Percentiles rank a stretch among this genome's conserved stretches.
phyloP scores from a whole-genome alignment of 2,113 vertebrate species.

The Illadopsis cleaveri region DNA sequence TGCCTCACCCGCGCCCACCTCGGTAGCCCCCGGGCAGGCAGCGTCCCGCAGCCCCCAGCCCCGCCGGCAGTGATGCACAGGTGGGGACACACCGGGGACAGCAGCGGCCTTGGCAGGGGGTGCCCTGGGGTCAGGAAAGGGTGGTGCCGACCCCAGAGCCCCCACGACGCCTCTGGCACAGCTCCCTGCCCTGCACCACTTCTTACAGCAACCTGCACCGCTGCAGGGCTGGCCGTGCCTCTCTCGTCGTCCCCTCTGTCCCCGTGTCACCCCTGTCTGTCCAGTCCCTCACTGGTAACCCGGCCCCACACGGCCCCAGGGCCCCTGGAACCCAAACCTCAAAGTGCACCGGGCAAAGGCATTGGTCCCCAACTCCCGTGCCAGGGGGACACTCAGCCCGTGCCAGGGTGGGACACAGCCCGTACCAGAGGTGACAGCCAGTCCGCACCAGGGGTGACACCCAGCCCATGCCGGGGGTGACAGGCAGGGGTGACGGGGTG shows the following conservation, averaged over 20 bases:
- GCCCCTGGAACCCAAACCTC: neutral
- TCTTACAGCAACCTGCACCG: rapidly evolving
- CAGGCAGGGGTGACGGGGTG: too few species aligned
- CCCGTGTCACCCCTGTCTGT: neutral
- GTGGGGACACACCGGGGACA: neutral
- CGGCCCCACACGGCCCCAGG: rapidly evolving
- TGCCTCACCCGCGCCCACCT: neutral
- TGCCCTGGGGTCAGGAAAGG: neutral
- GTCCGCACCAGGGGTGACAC: neutral
- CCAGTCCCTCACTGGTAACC: too few species aligned
- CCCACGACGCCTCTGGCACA: rapidly evolving
- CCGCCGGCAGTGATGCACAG: too few species aligned
- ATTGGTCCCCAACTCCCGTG: neutral
- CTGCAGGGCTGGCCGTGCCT: neutral
- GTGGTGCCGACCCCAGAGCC: neutral
- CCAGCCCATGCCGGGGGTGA: neutral
- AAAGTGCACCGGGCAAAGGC: rapidly evolving
- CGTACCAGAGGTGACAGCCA: too few species aligned
- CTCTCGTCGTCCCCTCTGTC: neutral
- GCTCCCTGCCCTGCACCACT: neutral
- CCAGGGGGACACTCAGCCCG: neutral
- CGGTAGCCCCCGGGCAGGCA: neutral
- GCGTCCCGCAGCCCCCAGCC: neutral
- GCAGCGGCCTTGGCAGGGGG: neutral
- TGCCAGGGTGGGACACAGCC: neutral